These are phyloP conservation scores for Drosophila insularis DNA, from an alignment of 1,140 invertebrate genomes.

Conservation along the genomic window DNA sequence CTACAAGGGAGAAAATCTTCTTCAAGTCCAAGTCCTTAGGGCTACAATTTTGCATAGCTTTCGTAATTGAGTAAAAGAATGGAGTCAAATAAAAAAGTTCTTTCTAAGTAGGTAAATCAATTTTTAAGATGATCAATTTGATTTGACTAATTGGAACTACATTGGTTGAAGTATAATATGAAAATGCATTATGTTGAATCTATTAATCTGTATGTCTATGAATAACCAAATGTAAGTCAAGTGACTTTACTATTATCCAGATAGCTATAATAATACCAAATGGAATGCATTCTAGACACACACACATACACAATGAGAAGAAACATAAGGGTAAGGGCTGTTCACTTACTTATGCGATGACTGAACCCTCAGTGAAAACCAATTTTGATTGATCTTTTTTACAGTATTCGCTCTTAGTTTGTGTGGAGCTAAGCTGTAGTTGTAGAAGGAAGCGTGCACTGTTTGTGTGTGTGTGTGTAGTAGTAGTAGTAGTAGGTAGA, in stretches of 20 bases:
- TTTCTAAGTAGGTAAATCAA: too few relatives aligned
- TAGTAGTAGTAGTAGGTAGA: background rate
- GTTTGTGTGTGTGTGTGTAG: background rate
- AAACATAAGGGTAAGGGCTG: constrained; percentile 16
- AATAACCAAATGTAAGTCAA: constrained; percentile 37
- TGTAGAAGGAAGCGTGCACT: constrained; percentile 30
- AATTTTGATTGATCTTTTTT: constrained; percentile 76
- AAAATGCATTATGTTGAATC: too few relatives aligned
- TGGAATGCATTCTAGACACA: background rate
- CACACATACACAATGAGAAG: background rate
- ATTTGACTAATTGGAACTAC: too few relatives aligned
- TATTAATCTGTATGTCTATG: constrained; percentile 22
- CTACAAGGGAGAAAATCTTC: background rate
- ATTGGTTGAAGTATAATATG: too few relatives aligned
- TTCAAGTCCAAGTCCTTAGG: too few relatives aligned
- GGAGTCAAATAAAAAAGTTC: too few relatives aligned
- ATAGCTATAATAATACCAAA: constrained; percentile 7
- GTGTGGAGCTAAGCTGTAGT: constrained; percentile 46
- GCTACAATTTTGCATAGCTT: too few relatives aligned
- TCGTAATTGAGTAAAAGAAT: too few relatives aligned
- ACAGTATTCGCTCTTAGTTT: constrained; percentile 18
- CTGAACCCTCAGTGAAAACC: constrained; percentile 36
- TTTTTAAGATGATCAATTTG: too few relatives aligned
- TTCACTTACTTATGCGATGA: too few relatives aligned
- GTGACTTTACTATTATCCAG: constrained; percentile 31